Evolutionary conservation across 92 coral and sea anemone genomes (phyloP).

Genomic region (Siderastrea radians): DNA sequence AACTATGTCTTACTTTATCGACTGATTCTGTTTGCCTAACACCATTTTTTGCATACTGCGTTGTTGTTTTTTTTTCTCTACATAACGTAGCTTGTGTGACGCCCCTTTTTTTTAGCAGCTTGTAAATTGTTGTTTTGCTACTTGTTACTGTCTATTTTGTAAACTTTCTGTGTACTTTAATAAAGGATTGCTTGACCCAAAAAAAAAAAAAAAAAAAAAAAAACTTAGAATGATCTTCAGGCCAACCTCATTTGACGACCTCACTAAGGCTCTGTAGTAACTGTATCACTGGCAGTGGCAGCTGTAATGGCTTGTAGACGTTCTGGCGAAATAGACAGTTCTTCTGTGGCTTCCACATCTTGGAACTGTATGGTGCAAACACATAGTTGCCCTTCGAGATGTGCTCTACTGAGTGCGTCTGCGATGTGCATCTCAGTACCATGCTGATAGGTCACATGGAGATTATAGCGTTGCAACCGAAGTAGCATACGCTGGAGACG

Average conservation of each 20-base stretch:
- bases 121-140: no score
- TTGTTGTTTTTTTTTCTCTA: no score
- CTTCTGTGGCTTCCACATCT: neutral
- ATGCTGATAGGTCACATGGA: conserved; percentile 12
- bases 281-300: neutral
- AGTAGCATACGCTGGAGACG: conserved; percentile 27
- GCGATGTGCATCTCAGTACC: conserved; percentile 34
- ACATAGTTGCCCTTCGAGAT: neutral
- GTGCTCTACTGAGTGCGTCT: conserved; percentile 30
- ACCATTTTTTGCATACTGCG: no score
- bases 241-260: neutral
- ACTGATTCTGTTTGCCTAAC: no score
- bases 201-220: no score
- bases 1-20: no score
- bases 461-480: neutral
- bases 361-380: neutral
- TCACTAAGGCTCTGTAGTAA: conserved; percentile 1
- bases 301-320: neutral
- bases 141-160: no score
- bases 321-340: neutral
- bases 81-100: no score
- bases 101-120: no score
- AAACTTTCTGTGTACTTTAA: no score
- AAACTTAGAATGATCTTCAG: neutral
- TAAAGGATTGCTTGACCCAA: no score